phyloP scores from a whole-genome alignment of 2,113 vertebrate species.

The Tachysurus vachellii region DNA sequence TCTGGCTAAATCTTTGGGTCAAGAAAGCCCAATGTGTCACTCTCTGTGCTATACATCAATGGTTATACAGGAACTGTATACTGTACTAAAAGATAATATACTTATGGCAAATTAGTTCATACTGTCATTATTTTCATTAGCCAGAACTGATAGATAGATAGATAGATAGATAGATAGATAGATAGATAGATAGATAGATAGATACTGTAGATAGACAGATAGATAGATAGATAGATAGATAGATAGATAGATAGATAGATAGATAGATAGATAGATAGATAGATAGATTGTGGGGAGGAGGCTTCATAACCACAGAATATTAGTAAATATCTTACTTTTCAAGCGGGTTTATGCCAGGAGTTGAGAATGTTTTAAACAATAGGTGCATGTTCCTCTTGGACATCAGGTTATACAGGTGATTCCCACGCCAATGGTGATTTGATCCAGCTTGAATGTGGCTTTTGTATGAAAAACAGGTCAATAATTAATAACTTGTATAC shows the following conservation, averaged over 20 bases:
- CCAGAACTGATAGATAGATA: neutral
- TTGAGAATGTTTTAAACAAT: neutral
- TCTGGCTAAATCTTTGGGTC: constrained; percentile 55
- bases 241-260: neutral
- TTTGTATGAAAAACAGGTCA: neutral
- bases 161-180: neutral
- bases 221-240: too few species aligned
- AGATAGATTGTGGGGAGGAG: neutral
- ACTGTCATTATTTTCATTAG: neutral
- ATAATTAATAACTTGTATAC: neutral
- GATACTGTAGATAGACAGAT: too few species aligned
- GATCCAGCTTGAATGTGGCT: neutral
- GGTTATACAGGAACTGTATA: neutral
- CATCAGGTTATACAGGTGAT: neutral
- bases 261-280: too few species aligned
- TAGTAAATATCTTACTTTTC: neutral
- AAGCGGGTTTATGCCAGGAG: neutral
- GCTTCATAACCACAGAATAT: neutral
- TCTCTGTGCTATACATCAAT: neutral
- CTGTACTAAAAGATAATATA: neutral
- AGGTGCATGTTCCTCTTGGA: neutral
- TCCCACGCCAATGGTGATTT: neutral
- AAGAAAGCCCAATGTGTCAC: neutral
- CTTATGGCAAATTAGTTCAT: neutral
- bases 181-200: neutral